A percentile compares a stretch with the other conserved stretches of the same genome.
Conservation (phyloP, 2,888 invertebrate genomes). For the Drosophila pegasa region DNA sequence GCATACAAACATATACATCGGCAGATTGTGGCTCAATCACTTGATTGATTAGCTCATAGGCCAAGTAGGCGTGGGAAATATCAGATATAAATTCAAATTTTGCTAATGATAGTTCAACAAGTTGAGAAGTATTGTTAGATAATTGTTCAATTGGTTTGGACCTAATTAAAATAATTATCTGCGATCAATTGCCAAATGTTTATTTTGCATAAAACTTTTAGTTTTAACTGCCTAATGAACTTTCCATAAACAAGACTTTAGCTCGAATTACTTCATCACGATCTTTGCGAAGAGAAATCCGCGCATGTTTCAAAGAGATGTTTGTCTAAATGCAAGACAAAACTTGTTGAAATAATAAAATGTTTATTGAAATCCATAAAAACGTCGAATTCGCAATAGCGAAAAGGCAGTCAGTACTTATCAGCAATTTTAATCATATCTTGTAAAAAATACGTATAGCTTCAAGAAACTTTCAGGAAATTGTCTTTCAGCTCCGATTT, state of each 20-base stretch:
- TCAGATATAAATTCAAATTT: slow-evolving; percentile 10
- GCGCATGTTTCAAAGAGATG: slow-evolving; percentile 21
- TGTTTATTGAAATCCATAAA: background rate
- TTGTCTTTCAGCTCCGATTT: background rate
- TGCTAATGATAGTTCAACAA: too few species aligned
- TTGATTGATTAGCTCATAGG: slow-evolving; percentile 31
- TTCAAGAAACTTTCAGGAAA: too few species aligned
- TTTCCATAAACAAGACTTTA: slow-evolving; percentile 33
- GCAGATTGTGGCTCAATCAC: slow-evolving; percentile 14
- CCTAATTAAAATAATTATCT: background rate
- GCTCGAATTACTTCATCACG: slow-evolving; percentile 57
- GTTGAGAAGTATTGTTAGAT: background rate
- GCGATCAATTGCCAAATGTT: background rate
- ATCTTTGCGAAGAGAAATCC: slow-evolving; percentile 41
- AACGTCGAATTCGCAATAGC: background rate
- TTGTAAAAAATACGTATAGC: background rate
- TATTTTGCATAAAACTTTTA: background rate
- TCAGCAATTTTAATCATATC: background rate
- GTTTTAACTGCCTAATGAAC: slow-evolving; percentile 3
- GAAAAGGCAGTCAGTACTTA: too few species aligned
- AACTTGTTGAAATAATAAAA: background rate
- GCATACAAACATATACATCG: background rate
- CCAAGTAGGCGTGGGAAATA: slow-evolving; percentile 31
- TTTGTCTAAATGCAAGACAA: slow-evolving; percentile 10
- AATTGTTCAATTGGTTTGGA: background rate